A percentile compares a stretch with the other conserved stretches of the same genome.
Conservation (phyloP, 2,797 vertebrate genomes). For the Xiphorhynchus erythropygius region DNA sequence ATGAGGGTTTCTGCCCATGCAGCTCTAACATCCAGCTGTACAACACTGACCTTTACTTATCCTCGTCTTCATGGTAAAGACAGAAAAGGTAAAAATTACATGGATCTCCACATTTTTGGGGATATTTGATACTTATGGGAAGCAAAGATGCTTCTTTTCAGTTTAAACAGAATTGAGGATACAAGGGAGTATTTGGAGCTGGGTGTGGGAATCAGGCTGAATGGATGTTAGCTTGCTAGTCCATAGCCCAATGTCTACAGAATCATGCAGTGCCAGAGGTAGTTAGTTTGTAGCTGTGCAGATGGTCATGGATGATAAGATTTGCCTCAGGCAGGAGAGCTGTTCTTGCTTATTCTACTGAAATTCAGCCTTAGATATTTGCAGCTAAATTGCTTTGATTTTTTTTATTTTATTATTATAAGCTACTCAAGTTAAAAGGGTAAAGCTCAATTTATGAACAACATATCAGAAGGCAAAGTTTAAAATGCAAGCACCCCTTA, state of each 20-base stretch:
- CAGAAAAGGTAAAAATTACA: conserved; percentile 15
- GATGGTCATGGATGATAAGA: conserved; percentile 59
- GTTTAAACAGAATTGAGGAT: background rate
- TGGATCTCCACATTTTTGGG: background rate
- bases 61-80: background rate
- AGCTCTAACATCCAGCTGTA: background rate
- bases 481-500: conserved; percentile 13
- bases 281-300: conserved; percentile 49
- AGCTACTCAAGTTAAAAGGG: conserved; percentile 39
- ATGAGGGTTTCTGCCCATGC: conserved; percentile 66
- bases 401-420: background rate
- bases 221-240: background rate
- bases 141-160: background rate
- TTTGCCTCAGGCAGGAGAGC: conserved; percentile 51
- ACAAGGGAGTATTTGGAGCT: background rate
- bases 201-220: background rate
- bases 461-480: conserved; percentile 29
- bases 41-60: conserved; percentile 5
- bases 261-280: conserved; percentile 25
- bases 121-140: background rate
- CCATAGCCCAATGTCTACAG: background rate
- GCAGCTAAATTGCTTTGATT: conserved; percentile 58
- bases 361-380: conserved; percentile 45
- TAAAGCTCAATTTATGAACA: conserved; percentile 46
- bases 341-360: conserved; percentile 50